Evolutionary conservation across 2,888 invertebrate species (phyloP), one percentile per base, ranked within the genome.

Genomic region (Chorisops tibialis): DNA sequence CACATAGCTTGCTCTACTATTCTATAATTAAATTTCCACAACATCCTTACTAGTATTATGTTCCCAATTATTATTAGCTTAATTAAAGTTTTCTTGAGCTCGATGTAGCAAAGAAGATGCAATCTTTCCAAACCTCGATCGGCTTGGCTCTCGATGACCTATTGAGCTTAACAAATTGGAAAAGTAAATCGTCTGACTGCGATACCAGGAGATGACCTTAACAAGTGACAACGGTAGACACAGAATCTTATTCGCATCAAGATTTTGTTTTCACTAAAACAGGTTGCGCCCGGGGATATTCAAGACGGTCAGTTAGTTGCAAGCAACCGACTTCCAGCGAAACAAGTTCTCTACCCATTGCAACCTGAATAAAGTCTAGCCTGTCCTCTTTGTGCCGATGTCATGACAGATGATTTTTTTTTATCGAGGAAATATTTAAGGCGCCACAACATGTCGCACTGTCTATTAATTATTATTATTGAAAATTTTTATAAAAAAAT

Each of bases 391-490:
- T 16, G 22, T n/a, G 18, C n/a, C 30, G 9, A 30, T 35, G 11
- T 14, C 21, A 12, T 50, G 18, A 50, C 30, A 35, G 9, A 35
- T 50, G 30, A n/a, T n/a, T n/a, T n/a, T n/a, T 30, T 50, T 50
- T 50, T 50, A 50, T 35, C 30, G 49, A 50, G 30, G 30, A 50
- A 50, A 50, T 50, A 50, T 50, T 50, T 18, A 30, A 50, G 49
- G 49, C 49, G 49, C 49, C 49, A 50, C 35, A 1, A 30, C 30
- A 50, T 30, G 30, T 48, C 48, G 22, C 16, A 24, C n/a, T 6
- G 48, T 50, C 49, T 50, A 50, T 50, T 30, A 50, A 50, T 50
- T 50, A 35, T 50, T 50, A 16, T 50, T 30, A 50, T 14, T 50
- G 49, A 30, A 50, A 48, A 30, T 30, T 45, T 3, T 22, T 14